A percentile compares a stretch with the other conserved stretches of the same genome.
Evolutionary conservation across 2,888 invertebrate species (phyloP).

Genomic region (Sinopyrophorus schimmeli): DNA sequence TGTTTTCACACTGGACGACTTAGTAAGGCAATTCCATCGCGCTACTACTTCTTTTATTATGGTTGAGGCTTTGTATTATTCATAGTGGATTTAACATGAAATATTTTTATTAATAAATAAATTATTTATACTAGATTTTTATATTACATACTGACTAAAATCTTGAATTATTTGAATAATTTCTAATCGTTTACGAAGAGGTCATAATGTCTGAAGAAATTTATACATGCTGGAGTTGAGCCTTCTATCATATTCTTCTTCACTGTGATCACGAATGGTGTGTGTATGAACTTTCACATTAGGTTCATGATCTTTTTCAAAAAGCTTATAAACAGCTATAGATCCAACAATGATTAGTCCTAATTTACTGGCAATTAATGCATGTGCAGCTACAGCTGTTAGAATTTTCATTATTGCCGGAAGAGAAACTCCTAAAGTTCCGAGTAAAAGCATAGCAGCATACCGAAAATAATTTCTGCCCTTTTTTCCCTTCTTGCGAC

Average conservation of each 20-base stretch:
- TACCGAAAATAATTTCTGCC: conserved; percentile 41
- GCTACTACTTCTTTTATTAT: no score
- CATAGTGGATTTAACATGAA: no score
- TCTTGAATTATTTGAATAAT: no score
- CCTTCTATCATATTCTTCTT: conserved; percentile 47
- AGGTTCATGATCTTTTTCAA: conserved; percentile 66
- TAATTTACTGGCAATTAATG: conserved; percentile 72
- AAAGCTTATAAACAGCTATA: conserved; percentile 71
- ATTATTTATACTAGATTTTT: no score
- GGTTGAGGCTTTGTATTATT: no score
- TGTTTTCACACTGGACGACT: no score
- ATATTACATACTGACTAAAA: no score
- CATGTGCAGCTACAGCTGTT: conserved; percentile 72
- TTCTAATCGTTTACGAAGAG: no score
- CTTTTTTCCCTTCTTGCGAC: conserved; percentile 33
- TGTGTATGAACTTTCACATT: conserved; percentile 69
- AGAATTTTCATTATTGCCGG: conserved; percentile 71
- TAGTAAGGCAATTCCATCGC: no score
- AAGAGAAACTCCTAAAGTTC: conserved; percentile 66
- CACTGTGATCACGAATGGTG: conserved; percentile 57
- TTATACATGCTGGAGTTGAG: conserved; percentile 28
- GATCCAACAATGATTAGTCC: conserved; percentile 73
- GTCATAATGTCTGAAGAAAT: conserved; percentile 21
- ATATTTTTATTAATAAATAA: no score
- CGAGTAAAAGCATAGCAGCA: conserved; percentile 50